Conservation (phyloP, 2,888 invertebrate genomes). For the Laspeyria flexula region DNA sequence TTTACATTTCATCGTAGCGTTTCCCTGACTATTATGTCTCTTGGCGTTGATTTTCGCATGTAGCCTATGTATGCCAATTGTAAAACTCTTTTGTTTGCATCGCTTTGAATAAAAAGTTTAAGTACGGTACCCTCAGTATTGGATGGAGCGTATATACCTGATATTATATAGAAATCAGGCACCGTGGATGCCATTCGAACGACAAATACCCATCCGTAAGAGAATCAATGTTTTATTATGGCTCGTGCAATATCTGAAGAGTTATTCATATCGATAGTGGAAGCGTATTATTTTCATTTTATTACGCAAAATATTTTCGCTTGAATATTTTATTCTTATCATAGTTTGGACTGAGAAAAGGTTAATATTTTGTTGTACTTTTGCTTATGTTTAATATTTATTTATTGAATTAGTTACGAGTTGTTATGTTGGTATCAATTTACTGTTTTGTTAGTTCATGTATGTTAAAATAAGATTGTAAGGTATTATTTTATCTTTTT, state of each 20-base stretch:
- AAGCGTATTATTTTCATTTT: conserved; percentile 43
- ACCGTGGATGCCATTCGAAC: conserved; percentile 8
- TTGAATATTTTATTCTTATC: background rate
- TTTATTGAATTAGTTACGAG: too few relatives aligned
- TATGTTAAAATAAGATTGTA: too few relatives aligned
- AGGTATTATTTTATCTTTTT: too few relatives aligned
- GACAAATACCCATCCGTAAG: conserved; percentile 39
- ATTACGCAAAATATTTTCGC: conserved; percentile 52
- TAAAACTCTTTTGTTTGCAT: conserved; percentile 20
- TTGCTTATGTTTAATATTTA: too few relatives aligned
- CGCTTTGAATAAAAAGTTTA: background rate
- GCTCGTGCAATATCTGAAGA: conserved; percentile 36
- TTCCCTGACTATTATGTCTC: conserved; percentile 47
- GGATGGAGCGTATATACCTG: background rate
- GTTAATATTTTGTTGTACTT: too few relatives aligned
- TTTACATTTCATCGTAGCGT: conserved; percentile 66
- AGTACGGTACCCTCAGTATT: conserved; percentile 8
- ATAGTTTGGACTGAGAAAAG: too few relatives aligned
- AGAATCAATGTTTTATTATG: conserved; percentile 47
- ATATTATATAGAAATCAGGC: conserved; percentile 7
- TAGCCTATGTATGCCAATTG: conserved; percentile 16
- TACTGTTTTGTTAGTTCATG: too few relatives aligned
- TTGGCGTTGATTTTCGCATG: conserved; percentile 36
- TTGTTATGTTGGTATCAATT: too few relatives aligned
- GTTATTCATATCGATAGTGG: conserved; percentile 40